Evolutionary conservation across 2,797 vertebrate species (phyloP).

Genomic region (Macroramphosus scolopax): DNA sequence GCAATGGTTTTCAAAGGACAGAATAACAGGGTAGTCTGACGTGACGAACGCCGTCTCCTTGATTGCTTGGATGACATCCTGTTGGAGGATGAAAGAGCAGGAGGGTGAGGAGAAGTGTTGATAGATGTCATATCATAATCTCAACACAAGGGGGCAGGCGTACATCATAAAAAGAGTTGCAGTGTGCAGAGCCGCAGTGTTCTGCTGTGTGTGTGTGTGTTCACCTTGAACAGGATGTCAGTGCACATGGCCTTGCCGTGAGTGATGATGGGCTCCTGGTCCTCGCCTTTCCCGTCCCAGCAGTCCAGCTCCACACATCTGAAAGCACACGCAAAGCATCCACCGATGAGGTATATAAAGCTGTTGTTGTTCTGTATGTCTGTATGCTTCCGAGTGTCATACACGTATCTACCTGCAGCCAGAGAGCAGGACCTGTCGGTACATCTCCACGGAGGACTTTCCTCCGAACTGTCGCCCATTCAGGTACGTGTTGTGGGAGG

Average conservation of each 20-base stretch:
- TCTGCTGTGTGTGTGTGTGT: neutral
- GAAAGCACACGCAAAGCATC: conserved; percentile 26
- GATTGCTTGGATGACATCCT: conserved; percentile 99
- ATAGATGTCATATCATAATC: conserved; percentile 10
- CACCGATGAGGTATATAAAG: too few species aligned
- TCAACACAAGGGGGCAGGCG: conserved; percentile 50
- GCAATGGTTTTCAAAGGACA: conserved; percentile 99
- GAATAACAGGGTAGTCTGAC: conserved; percentile 93
- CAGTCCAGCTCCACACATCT: conserved; percentile 98
- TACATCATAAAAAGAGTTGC: neutral
- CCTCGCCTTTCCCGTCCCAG: conserved; percentile 99
- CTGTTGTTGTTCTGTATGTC: neutral
- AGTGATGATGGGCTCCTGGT: conserved; percentile 98
- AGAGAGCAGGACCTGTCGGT: conserved; percentile 93
- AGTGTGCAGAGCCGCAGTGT: neutral
- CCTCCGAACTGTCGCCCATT: conserved; percentile 97
- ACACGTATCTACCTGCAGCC: conserved; percentile 87
- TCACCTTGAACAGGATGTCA: conserved; percentile 97
- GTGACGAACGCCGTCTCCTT: conserved; percentile 96
- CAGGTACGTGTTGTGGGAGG: conserved; percentile 97
- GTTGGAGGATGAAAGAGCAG: conserved; percentile 4
- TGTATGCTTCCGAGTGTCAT: too few species aligned
- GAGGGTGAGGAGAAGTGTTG: neutral
- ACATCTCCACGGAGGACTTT: conserved; percentile 98
- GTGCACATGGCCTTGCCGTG: conserved; percentile 99